Evolutionary conservation across 1,140 invertebrate species (phyloP), one percentile per base, ranked within the genome.

Genomic region (Cepaea nemoralis): DNA sequence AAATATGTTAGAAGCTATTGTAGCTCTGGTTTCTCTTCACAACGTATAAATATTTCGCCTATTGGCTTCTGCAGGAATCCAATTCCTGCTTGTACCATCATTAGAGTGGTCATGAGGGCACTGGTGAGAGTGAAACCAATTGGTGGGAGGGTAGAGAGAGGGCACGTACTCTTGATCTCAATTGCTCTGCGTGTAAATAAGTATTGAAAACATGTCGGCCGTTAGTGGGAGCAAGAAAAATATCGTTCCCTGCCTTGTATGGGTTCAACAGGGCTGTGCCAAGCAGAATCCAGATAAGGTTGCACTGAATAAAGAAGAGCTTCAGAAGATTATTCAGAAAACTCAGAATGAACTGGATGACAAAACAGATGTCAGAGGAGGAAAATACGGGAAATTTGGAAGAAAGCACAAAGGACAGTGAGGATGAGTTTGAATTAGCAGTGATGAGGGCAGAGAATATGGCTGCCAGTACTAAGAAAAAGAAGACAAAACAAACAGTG

Each of bases 201-300:
- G 6, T 27, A 6, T 8, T 19, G 19, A 55, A 14, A 8, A n/a
- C n/a, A 63, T 63, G 59, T 63, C 59, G 2, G 27, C 59, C 10
- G n/a, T 31, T 6, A 31, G 59, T 63, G 27, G n/a, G 33, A 31
- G 27, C 27, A 63, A 66, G 24, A 77, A 82, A 39, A 73, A 83
- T 92, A 94, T 96, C 88, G 93, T 97, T 84, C 94, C 96, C 6
- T 97, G 96, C 86, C 91, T 96, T 80, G 94, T 94, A 78, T 97
- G 96, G 94, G 94, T 97, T 0, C 94, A 93, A 86, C 93, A 93
- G 87, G 96, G 96, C 69, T 94, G 96, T 45, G 94, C 95, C 16
- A 96, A 93, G 92, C 93, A 39, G 92, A 83, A 93, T 37, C 96
- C 96, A 19, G 94, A 96, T 88, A 96, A 96, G 92, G 92, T 95